Percentiles rank a stretch among this genome's conserved stretches.
Conservation (phyloP, 2,113 vertebrate genomes). For the Numenius arquata region DNA sequence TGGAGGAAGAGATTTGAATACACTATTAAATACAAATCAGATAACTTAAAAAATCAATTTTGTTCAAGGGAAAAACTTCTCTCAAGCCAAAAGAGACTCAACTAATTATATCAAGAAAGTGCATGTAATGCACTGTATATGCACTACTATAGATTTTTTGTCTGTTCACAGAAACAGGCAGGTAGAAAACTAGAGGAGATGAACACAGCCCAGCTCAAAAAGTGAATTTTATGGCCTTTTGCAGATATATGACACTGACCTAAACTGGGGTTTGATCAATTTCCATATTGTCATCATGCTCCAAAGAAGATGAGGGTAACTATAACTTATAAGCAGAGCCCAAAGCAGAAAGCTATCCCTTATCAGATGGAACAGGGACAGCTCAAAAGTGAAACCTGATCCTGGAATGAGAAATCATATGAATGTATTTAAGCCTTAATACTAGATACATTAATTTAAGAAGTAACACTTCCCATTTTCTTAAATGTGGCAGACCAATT, state of each 20-base stretch:
- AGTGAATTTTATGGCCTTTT: neutral
- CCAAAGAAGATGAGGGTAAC: neutral
- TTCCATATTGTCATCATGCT: slow-evolving; percentile 10
- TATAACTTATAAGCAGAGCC: neutral
- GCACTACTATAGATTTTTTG: slow-evolving; percentile 56
- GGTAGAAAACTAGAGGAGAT: slow-evolving; percentile 24
- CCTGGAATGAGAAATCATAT: neutral
- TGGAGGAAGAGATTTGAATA: slow-evolving; percentile 64
- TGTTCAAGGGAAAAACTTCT: slow-evolving; percentile 63
- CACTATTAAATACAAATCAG: slow-evolving; percentile 70
- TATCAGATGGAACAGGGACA: neutral
- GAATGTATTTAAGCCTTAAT: neutral
- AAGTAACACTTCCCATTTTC: neutral
- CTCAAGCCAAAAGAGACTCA: slow-evolving; percentile 58
- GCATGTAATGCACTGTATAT: slow-evolving; percentile 48
- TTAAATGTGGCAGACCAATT: neutral
- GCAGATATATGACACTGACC: neutral
- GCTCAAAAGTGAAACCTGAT: neutral
- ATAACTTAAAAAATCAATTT: slow-evolving; percentile 73
- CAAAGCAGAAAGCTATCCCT: neutral
- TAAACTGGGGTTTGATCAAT: neutral
- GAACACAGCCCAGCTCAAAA: neutral
- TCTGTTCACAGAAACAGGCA: slow-evolving; percentile 38
- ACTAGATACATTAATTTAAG: neutral
- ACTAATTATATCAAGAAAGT: slow-evolving; percentile 66